Evolutionary conservation across 2,797 vertebrate species (phyloP).

Genomic region (Alauda arvensis): DNA sequence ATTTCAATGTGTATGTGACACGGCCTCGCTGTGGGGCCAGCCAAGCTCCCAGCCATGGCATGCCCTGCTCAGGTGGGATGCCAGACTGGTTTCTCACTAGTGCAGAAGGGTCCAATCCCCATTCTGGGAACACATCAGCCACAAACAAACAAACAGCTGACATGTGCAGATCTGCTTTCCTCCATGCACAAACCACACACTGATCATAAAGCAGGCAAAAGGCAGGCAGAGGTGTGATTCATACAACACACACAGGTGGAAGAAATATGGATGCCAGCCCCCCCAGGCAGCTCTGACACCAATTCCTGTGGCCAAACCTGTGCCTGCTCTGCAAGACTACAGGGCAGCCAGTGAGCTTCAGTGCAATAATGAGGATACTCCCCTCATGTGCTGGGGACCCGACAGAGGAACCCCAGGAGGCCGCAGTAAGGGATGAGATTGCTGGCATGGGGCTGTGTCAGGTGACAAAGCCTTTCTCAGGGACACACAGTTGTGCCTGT

Average conservation of each 20-base stretch:
- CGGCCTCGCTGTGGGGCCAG: neutral
- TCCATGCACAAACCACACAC: neutral
- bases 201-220: neutral
- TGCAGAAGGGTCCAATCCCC: neutral
- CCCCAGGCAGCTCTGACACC: neutral
- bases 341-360: neutral
- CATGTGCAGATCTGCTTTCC: neutral
- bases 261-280: neutral
- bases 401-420: neutral
- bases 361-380: rapidly evolving
- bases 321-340: neutral
- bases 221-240: neutral
- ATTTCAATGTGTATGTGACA: neutral
- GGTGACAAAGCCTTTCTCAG: neutral
- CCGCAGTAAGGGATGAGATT: rapidly evolving
- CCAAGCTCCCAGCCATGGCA: neutral
- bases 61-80: no score
- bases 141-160: neutral
- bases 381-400: no score
- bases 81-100: neutral
- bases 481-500: rapidly evolving
- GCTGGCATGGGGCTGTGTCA: neutral
- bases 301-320: rapidly evolving
- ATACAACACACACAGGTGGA: neutral
- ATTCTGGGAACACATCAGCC: neutral